Percentiles rank a stretch among this genome's conserved stretches.
These are phyloP conservation scores for Stenichneumon culpator DNA, from an alignment of 2,888 invertebrate species.

Conservation along the genomic window DNA sequence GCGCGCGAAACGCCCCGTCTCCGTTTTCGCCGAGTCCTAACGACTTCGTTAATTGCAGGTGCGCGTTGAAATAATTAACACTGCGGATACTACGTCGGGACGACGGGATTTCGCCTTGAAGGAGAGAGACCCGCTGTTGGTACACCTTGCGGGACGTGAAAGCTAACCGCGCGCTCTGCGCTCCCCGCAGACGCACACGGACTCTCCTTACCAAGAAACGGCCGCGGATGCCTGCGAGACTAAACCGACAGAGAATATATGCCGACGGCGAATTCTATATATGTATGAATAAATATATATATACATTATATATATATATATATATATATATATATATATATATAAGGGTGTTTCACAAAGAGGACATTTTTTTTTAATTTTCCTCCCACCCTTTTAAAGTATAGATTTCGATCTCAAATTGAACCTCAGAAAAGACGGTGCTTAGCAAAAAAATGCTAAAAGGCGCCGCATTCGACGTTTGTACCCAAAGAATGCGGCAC, in stretches of 20 bases:
- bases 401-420: too few species aligned
- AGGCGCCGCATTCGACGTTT: too few species aligned
- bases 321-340: too few species aligned
- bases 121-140: neutral
- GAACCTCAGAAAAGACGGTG: too few species aligned
- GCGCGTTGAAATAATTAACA: constrained; percentile 67
- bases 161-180: constrained; percentile 1
- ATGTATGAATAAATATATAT: neutral
- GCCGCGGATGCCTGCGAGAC: neutral
- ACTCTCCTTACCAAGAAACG: neutral
- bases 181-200: neutral
- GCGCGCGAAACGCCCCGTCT: constrained; percentile 36
- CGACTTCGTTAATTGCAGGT: constrained; percentile 69
- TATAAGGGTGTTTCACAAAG: too few species aligned
- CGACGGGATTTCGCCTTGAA: neutral
- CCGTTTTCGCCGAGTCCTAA: constrained; percentile 52
- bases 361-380: too few species aligned
- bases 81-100: constrained; percentile 45
- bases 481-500: too few species aligned
- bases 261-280: neutral
- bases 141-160: constrained; percentile 9
- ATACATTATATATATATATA: too few species aligned
- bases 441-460: too few species aligned
- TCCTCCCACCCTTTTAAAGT: too few species aligned
- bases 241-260: neutral